Percentiles rank a stretch among this genome's conserved stretches.
phyloP scores from a whole-genome alignment of 1,140 invertebrate genomes.

The Probaryconus sp. region DNA sequence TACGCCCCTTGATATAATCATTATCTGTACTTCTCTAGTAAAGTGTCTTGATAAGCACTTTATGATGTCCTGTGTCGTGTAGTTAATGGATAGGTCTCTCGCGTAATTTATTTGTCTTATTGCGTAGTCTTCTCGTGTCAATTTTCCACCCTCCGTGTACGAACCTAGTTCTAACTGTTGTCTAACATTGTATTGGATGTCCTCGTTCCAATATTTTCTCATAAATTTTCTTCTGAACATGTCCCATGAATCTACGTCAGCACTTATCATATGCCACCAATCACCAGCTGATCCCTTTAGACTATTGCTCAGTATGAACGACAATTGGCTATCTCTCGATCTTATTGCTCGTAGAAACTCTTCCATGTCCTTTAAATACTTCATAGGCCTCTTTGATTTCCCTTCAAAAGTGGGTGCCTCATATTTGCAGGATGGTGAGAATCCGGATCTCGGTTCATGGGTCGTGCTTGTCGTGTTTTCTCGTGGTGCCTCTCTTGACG shows the following conservation, averaged over 20 bases:
- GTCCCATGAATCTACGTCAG: background rate
- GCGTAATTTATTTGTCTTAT: background rate
- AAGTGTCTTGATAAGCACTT: background rate
- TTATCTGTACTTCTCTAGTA: background rate
- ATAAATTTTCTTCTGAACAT: background rate
- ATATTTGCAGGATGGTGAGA: too few species aligned
- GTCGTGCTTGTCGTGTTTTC: too few species aligned
- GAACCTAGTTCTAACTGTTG: conserved; percentile 3
- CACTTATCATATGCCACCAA: conserved; percentile 10
- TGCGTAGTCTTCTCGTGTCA: background rate
- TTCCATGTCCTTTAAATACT: too few species aligned
- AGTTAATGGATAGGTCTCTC: background rate
- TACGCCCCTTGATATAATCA: too few species aligned
- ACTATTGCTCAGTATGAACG: background rate
- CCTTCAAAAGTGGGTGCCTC: too few species aligned
- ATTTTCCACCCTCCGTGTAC: background rate
- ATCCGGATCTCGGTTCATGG: too few species aligned
- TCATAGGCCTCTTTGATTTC: too few species aligned
- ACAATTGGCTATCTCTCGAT: background rate
- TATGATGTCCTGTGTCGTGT: background rate
- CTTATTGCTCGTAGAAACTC: too few species aligned
- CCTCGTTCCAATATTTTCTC: conserved; percentile 3
- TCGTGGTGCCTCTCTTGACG: too few species aligned
- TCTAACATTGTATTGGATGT: background rate
- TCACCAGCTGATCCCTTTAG: background rate